phyloP scores from a whole-genome alignment of 2,888 invertebrate genomes.

The Scrobipalpa atriplicella region DNA sequence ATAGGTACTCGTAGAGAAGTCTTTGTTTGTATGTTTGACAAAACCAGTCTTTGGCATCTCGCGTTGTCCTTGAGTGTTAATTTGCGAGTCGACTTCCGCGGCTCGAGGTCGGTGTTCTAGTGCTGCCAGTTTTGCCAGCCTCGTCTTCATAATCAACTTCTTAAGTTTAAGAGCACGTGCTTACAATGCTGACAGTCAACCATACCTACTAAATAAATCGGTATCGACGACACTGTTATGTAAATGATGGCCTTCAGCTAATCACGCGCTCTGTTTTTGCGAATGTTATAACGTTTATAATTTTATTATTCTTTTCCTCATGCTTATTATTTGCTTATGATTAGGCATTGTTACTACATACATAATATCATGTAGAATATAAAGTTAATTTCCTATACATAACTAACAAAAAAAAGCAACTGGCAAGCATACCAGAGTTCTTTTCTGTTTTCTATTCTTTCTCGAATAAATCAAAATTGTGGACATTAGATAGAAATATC shows the following conservation, averaged over 20 bases:
- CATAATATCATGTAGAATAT: not conserved
- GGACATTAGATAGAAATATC: not conserved
- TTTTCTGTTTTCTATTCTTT: too few species aligned
- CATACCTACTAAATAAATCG: slow-evolving; percentile 12
- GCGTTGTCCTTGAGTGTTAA: slow-evolving; percentile 63
- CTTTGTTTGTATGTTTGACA: slow-evolving; percentile 28
- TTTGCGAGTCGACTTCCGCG: slow-evolving; percentile 76
- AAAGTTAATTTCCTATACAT: too few species aligned
- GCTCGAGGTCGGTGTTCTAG: slow-evolving; percentile 42
- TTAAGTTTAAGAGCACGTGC: slow-evolving; percentile 2
- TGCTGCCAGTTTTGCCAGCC: not conserved
- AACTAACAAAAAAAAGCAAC: too few species aligned
- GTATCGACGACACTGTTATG: slow-evolving; percentile 19
- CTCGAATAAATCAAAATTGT: not conserved
- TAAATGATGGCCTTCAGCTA: slow-evolving; percentile 17
- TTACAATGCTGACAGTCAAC: not conserved
- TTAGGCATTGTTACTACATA: not conserved
- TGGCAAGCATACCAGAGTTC: too few species aligned
- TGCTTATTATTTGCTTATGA: not conserved
- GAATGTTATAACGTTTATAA: not conserved
- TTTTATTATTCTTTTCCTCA: not conserved
- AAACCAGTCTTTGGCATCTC: slow-evolving; percentile 26
- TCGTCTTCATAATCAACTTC: slow-evolving; percentile 49
- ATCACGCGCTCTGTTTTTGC: slow-evolving; percentile 3
- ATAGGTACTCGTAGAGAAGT: too few species aligned